These are phyloP conservation scores for Pangasianodon gigas DNA, from an alignment of 2,113 vertebrate genomes.

Conservation along the genomic window DNA sequence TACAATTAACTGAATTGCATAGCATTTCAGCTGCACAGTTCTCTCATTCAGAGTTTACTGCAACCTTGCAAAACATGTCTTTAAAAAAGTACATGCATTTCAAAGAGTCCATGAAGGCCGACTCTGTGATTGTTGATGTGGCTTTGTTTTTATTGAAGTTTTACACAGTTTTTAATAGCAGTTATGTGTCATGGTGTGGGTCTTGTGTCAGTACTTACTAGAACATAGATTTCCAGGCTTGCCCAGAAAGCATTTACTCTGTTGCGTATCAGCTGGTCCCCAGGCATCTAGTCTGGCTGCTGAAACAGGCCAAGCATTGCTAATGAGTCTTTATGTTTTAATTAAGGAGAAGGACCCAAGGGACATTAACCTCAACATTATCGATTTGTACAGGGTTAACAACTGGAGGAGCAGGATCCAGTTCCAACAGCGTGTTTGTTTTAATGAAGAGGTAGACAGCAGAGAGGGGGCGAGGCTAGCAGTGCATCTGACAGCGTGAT, in stretches of 20 bases:
- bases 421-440: slow-evolving; percentile 64
- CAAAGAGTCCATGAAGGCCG: background rate
- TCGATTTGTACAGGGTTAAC: slow-evolving; percentile 59
- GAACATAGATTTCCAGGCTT: background rate
- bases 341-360: slow-evolving; percentile 37
- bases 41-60: background rate
- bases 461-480: slow-evolving; percentile 24
- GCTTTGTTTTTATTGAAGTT: background rate
- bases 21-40: background rate
- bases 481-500: slow-evolving; percentile 36
- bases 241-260: background rate
- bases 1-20: slow-evolving; percentile 35
- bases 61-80: background rate
- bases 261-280: background rate
- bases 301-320: slow-evolving; percentile 7
- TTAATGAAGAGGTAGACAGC: slow-evolving; percentile 67
- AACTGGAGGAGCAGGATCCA: slow-evolving; percentile 51
- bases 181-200: background rate
- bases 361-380: slow-evolving; percentile 54
- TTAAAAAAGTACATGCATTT: background rate
- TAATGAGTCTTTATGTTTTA: slow-evolving; percentile 17
- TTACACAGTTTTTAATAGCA: background rate
- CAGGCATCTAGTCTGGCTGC: background rate
- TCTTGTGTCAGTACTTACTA: background rate
- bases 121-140: background rate